Evolutionary conservation across 2,113 vertebrate genomes (phyloP), one percentile per base, ranked within the genome.

Genomic region (Thymallus thymallus): DNA sequence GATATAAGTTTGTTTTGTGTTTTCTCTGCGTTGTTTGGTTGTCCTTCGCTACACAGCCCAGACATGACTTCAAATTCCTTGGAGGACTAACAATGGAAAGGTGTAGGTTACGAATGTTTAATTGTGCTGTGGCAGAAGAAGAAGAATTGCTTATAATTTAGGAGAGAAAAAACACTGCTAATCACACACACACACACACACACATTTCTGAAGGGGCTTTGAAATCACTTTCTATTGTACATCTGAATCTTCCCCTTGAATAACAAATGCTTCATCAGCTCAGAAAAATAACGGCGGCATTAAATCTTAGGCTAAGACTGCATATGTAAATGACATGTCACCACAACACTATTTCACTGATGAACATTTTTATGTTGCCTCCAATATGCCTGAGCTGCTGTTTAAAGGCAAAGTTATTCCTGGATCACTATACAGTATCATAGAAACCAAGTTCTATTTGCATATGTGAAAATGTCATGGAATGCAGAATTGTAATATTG

Each of bases 41-140:
- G 35, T 41, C 35, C 35, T 12, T 10, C 64, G 69, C 35, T 62
- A 46, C 69, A 14, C 68, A 12, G n/a, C 29, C 61, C 26, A 75
- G 68, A 83, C 83, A 80, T 78, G 0, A 60, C 68, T 69, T 70
- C 16, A 63, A 45, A 66, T 76, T 66, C 23, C 20, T 74, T 71
- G 73, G 22, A 56, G 63, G 68, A 24, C 26, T 20, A 68, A 23
- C 22, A 48, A 32, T 60, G 68, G 22, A 62, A 62, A 79, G 66
- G 64, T 14, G 30, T 32, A 18, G 6, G 20, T 32, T 30, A 66
- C 16, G 16, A 65, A 65, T n/a, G 29, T 20, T 41, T 66, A 6
- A 66, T 6, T 32, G 29, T 29, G 63, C 24, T 65, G 16, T 20
- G 16, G 4, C 16, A 51, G 63, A 30, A 20, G 5, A 35, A 63